Percentiles rank a stretch among this genome's conserved stretches.
phyloP scores from a whole-genome alignment of 1,140 invertebrate genomes.

The Penaeus indicus region DNA sequence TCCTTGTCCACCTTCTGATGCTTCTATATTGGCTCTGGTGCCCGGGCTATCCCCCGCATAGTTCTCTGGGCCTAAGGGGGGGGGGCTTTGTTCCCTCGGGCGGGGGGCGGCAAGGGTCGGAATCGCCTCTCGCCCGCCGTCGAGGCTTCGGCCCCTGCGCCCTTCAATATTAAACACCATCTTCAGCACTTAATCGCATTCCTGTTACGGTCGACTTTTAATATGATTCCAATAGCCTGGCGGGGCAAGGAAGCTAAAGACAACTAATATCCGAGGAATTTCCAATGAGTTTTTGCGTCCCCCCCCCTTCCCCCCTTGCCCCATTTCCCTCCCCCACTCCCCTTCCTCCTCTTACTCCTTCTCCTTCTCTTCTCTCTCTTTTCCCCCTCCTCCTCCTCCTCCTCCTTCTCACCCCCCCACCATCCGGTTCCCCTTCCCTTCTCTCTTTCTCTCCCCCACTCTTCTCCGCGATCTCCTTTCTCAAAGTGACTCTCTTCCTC shows the following conservation, averaged over 20 bases:
- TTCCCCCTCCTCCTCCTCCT: no score
- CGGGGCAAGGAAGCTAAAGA: constrained; percentile 63
- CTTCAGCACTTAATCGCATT: constrained; percentile 66
- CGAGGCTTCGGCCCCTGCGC: constrained; percentile 46
- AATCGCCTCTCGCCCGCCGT: constrained; percentile 31
- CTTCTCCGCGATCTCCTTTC: no score
- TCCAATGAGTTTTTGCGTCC: constrained; percentile 16
- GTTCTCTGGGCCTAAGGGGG: background rate
- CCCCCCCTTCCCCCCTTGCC: no score
- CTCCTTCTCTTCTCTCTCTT: background rate
- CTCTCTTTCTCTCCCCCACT: no score
- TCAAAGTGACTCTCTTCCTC: no score
- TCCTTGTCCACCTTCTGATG: constrained; percentile 64
- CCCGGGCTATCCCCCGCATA: constrained; percentile 21
- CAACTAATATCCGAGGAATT: constrained; percentile 64
- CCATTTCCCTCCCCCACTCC: no score
- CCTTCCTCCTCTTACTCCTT: no score
- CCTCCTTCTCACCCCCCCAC: no score
- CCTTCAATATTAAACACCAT: constrained; percentile 66
- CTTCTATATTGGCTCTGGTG: constrained; percentile 65
- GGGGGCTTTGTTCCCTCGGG: constrained; percentile 52
- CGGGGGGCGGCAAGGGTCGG: constrained; percentile 36
- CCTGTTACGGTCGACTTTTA: constrained; percentile 66
- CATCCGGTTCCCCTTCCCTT: no score
- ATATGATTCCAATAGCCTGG: constrained; percentile 66